Conservation (phyloP, 2,797 vertebrate genomes). For the Parauchenoglanis punctatus region DNA sequence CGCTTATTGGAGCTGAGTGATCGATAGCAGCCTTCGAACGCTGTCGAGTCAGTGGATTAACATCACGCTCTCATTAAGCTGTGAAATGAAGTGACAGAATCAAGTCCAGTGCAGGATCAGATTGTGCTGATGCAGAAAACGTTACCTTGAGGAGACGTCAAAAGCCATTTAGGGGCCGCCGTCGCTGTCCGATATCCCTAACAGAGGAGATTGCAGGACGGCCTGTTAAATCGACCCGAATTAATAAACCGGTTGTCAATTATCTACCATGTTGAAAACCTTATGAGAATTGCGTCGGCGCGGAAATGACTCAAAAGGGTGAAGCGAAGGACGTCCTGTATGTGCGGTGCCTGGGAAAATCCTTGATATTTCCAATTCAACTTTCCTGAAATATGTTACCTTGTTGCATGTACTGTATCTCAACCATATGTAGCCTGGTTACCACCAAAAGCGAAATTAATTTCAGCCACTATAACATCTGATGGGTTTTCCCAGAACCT, state of each 20-base stretch:
- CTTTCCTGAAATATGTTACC: neutral
- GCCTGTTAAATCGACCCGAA: neutral
- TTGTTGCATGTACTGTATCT: neutral
- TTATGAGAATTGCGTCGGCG: neutral
- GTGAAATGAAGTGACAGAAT: conserved; percentile 52
- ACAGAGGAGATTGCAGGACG: neutral
- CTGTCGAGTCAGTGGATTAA: conserved; percentile 54
- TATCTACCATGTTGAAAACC: neutral
- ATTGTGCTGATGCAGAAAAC: conserved; percentile 53
- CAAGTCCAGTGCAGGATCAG: conserved; percentile 34
- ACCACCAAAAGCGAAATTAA: neutral
- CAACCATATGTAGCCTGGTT: neutral
- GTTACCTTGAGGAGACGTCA: conserved; percentile 28
- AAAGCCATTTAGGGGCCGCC: conserved; percentile 24
- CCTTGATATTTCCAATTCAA: neutral
- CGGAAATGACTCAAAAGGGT: neutral
- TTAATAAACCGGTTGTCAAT: neutral
- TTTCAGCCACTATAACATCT: neutral
- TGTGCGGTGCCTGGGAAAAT: neutral
- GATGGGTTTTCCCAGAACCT: neutral
- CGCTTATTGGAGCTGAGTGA: conserved; percentile 25
- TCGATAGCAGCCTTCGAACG: conserved; percentile 43
- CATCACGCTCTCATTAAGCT: conserved; percentile 56
- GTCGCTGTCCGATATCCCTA: neutral
- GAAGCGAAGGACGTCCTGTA: neutral